A percentile compares a stretch with the other conserved stretches of the same genome.
Evolutionary conservation across 2,113 vertebrate species (phyloP).

Genomic region (Podiceps cristatus): DNA sequence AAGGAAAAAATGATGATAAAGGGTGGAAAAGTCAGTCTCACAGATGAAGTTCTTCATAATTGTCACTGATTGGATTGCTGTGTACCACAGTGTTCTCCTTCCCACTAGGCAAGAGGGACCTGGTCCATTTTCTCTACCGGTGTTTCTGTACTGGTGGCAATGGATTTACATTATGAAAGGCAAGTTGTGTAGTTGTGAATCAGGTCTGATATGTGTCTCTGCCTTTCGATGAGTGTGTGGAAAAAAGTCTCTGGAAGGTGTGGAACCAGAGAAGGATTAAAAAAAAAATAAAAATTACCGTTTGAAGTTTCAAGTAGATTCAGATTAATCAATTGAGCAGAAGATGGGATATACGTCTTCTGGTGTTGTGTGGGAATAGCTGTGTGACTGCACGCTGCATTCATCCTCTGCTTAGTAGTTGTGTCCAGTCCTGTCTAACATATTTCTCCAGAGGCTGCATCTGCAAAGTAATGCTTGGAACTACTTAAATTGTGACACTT

Average conservation of each 20-base stretch:
- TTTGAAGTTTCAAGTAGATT: neutral
- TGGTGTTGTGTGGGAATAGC: neutral
- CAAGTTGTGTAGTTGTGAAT: neutral
- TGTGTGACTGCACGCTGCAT: neutral
- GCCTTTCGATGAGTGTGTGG: neutral
- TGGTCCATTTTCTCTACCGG: neutral
- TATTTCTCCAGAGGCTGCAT: neutral
- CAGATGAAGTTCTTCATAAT: neutral
- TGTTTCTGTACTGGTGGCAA: neutral
- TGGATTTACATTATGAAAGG: neutral
- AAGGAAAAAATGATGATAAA: neutral
- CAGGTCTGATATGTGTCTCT: neutral
- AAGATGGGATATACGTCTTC: neutral
- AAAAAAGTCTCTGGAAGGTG: rapidly evolving
- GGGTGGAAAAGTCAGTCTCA: neutral
- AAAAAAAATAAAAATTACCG: neutral
- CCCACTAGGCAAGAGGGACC: neutral
- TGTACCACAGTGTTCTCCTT: neutral
- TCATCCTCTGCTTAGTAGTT: neutral
- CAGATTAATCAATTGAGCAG: neutral
- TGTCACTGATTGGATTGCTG: neutral
- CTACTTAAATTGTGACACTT: neutral
- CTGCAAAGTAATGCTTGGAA: neutral
- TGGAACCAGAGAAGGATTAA: neutral
- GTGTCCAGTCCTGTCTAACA: neutral